Evolutionary conservation across 1,140 invertebrate species (phyloP).

Genomic region (Druon quercuslanigerum): DNA sequence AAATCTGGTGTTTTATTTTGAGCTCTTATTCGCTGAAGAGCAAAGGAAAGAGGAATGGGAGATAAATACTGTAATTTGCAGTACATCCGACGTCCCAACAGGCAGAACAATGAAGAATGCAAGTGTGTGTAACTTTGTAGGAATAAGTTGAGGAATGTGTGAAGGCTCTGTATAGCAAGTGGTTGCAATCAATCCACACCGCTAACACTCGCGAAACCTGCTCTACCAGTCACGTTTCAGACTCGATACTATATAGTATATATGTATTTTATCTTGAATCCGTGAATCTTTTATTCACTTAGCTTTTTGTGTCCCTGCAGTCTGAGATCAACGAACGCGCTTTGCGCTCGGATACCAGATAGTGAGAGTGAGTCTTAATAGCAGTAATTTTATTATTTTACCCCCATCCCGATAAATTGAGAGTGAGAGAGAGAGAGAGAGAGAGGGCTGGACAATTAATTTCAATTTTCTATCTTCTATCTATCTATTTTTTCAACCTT

Average conservation of each 20-base stretch:
- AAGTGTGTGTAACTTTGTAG: constrained; percentile 3
- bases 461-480: too few relatives aligned
- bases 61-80: neutral
- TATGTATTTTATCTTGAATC: constrained; percentile 23
- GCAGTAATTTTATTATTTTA: neutral
- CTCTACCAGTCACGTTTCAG: constrained; percentile 19
- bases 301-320: constrained; percentile 16
- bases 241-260: constrained; percentile 1
- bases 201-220: constrained; percentile 23
- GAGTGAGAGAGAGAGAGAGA: too few relatives aligned
- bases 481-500: too few relatives aligned
- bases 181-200: constrained; percentile 16
- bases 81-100: neutral
- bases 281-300: constrained; percentile 20
- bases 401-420: neutral
- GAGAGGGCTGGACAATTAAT: too few relatives aligned
- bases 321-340: constrained; percentile 24
- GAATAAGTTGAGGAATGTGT: constrained; percentile 22
- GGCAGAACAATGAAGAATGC: neutral
- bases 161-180: constrained; percentile 7
- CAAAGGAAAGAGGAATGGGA: neutral
- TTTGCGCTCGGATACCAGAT: constrained; percentile 1
- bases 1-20: too few relatives aligned
- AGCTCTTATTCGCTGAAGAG: neutral
- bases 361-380: constrained; percentile 12